phyloP scores from a whole-genome alignment of 2,797 vertebrate species.

The Varecia variegata region DNA sequence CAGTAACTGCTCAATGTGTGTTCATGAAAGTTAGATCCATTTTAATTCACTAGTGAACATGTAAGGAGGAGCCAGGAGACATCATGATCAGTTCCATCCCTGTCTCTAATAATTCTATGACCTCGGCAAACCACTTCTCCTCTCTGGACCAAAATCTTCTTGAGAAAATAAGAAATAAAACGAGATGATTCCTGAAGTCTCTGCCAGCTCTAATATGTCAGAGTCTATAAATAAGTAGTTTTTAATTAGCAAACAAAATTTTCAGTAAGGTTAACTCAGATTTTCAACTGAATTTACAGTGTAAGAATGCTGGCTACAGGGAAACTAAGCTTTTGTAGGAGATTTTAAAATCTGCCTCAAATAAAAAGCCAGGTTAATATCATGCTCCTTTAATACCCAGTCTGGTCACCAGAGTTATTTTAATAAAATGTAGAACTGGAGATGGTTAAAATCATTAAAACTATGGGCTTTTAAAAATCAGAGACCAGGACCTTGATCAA shows the following conservation, averaged over 20 bases:
- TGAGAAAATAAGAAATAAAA: slow-evolving; percentile 38
- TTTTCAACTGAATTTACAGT: slow-evolving; percentile 25
- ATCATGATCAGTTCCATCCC: neutral
- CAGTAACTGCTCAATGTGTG: neutral
- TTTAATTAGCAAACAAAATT: slow-evolving; percentile 47
- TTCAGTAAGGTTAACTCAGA: slow-evolving; percentile 19
- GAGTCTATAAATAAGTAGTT: slow-evolving; percentile 25
- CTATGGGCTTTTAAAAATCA: neutral
- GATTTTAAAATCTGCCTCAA: slow-evolving; percentile 27
- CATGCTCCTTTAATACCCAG: neutral
- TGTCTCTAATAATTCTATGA: slow-evolving; percentile 27
- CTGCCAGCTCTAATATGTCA: slow-evolving; percentile 23
- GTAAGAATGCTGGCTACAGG: slow-evolving; percentile 5
- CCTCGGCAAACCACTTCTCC: slow-evolving; percentile 13
- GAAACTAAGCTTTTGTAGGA: slow-evolving; percentile 14
- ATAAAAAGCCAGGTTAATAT: slow-evolving; percentile 6
- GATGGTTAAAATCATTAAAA: slow-evolving; percentile 29
- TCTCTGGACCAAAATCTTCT: slow-evolving; percentile 24
- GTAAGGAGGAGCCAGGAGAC: neutral
- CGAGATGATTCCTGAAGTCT: slow-evolving; percentile 26
- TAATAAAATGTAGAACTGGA: slow-evolving; percentile 44
- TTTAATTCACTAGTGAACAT: slow-evolving; percentile 3
- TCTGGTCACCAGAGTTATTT: slow-evolving; percentile 20
- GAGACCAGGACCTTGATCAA: neutral
- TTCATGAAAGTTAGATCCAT: slow-evolving; percentile 9